Percentiles rank a stretch among this genome's conserved stretches.
Evolutionary conservation across 1,140 invertebrate species (phyloP).

Genomic region (Brachionus rotundiformis): DNA sequence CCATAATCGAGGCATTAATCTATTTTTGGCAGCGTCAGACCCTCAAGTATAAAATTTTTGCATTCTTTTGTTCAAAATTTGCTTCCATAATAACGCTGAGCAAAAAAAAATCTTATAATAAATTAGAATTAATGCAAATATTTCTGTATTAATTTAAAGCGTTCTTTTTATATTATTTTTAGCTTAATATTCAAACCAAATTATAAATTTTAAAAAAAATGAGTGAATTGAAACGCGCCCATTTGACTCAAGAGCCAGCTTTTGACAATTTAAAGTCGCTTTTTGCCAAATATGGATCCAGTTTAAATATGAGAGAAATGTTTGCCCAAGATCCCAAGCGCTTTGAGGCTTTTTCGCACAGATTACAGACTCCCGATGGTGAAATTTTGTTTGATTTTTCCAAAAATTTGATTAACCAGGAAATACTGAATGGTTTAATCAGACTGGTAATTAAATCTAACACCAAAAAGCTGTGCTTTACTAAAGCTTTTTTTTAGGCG

Average conservation of each 20-base stretch:
- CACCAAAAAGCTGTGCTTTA: not conserved
- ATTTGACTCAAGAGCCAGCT: constrained; percentile 24
- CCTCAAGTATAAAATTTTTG: not conserved
- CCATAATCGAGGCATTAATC: not conserved
- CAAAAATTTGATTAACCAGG: constrained; percentile 52
- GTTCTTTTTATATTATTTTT: constrained; percentile 5
- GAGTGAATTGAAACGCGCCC: constrained; percentile 37
- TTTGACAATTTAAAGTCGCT: constrained; percentile 24
- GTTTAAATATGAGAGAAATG: constrained; percentile 31
- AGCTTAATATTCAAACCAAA: not conserved
- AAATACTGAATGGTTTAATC: constrained; percentile 41
- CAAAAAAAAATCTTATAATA: not conserved
- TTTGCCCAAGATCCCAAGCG: constrained; percentile 21
- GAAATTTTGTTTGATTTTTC: constrained; percentile 52
- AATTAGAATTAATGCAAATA: not conserved
- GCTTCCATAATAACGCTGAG: constrained; percentile 1
- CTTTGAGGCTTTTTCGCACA: not conserved
- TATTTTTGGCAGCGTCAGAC: not conserved
- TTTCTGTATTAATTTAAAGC: constrained; percentile 4
- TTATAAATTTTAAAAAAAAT: not conserved
- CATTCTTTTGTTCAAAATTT: not conserved
- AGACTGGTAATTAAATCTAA: not conserved
- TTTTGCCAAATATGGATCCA: not conserved
- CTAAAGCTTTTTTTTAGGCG: constrained; percentile 68
- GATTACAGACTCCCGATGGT: constrained; percentile 50